Percentiles rank a stretch among this genome's conserved stretches.
Evolutionary conservation across 2,797 vertebrate species (phyloP).

Genomic region (Muraenolepis orangiensis): DNA sequence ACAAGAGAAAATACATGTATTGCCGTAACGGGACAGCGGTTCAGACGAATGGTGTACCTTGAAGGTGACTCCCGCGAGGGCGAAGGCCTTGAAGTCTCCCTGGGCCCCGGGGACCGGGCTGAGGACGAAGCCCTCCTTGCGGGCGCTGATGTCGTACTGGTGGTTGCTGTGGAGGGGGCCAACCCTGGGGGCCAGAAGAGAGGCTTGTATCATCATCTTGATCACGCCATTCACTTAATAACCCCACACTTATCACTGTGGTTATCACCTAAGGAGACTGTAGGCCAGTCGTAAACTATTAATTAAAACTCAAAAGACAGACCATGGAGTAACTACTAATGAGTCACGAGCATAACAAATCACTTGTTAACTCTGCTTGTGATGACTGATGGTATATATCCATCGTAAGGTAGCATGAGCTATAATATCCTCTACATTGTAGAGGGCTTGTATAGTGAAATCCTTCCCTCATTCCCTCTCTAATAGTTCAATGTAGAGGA

Average conservation of each 20-base stretch:
- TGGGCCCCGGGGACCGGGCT: constrained; percentile 83
- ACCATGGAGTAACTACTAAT: neutral
- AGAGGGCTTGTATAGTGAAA: too few species aligned
- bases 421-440: too few species aligned
- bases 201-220: neutral
- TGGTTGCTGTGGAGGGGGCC: constrained; percentile 93
- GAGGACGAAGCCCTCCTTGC: constrained; percentile 92
- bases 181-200: constrained; percentile 70
- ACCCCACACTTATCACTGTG: neutral
- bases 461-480: too few species aligned
- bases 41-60: constrained; percentile 75
- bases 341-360: neutral
- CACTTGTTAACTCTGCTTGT: neutral
- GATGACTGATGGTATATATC: neutral
- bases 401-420: neutral
- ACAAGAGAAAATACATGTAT: neutral
- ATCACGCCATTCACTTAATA: too few species aligned
- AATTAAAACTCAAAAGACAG: neutral
- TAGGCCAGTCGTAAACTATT: neutral
- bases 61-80: constrained; percentile 93
- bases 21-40: neutral
- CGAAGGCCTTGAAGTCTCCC: constrained; percentile 96
- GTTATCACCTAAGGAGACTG: too few species aligned
- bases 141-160: constrained; percentile 86
- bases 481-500: too few species aligned